phyloP scores from a whole-genome alignment of 1,140 invertebrate species.

The Euura lappo region DNA sequence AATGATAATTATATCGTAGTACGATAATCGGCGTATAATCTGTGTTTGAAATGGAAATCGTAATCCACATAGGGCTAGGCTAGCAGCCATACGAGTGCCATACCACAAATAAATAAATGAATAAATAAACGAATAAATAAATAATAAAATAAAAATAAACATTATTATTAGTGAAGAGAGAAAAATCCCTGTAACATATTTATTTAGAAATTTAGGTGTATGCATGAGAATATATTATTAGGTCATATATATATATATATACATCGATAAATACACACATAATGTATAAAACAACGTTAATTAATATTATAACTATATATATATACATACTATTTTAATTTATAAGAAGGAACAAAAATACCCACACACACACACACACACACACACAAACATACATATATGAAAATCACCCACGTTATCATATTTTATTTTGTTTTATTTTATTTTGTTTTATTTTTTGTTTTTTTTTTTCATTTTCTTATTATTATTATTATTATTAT shows the following conservation, averaged over 20 bases:
- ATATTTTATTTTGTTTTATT: no score
- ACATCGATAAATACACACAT: slow-evolving; percentile 8
- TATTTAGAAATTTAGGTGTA: slow-evolving; percentile 41
- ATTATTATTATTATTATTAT: no score
- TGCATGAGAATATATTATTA: slow-evolving; percentile 22
- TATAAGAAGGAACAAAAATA: no score
- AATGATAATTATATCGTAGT: not conserved
- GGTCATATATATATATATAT: slow-evolving; percentile 27
- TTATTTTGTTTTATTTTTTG: no score
- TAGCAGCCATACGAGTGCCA: slow-evolving; percentile 54
- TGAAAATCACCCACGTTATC: no score
- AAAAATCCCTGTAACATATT: slow-evolving; percentile 47
- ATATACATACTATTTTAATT: no score
- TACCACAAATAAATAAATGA: slow-evolving; percentile 38
- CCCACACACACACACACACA: no score
- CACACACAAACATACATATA: no score
- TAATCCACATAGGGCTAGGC: slow-evolving; percentile 42
- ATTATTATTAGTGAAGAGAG: not conserved
- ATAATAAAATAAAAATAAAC: slow-evolving; percentile 31
- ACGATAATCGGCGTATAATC: not conserved
- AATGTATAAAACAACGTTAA: slow-evolving; percentile 21
- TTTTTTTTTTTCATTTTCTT: no score
- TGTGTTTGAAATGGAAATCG: slow-evolving; percentile 28
- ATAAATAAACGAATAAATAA: slow-evolving; percentile 33
- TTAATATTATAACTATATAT: not conserved